Conservation (phyloP, 2,888 invertebrate genomes). For the Apoderus coryli region DNA sequence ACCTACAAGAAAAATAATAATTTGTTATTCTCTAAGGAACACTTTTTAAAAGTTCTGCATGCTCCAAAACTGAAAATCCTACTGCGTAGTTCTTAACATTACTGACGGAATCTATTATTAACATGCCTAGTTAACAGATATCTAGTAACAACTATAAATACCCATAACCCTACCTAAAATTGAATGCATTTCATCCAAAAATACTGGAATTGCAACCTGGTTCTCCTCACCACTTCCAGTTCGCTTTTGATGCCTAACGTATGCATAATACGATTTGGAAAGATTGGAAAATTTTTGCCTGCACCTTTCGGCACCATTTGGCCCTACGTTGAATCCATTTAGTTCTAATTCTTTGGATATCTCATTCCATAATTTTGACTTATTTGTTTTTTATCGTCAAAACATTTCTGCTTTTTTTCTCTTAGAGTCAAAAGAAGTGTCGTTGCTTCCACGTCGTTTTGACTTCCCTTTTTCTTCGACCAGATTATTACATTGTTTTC, state of each 20-base stretch:
- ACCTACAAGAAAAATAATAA: too few relatives aligned
- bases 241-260: constrained; percentile 3
- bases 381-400: neutral
- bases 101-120: constrained; percentile 1
- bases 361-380: constrained; percentile 1
- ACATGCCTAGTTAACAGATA: neutral
- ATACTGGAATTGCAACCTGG: neutral
- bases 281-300: constrained; percentile 3
- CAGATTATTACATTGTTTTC: constrained; percentile 1
- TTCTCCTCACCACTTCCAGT: constrained; percentile 1
- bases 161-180: constrained; percentile 1
- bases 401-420: neutral
- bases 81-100: too few relatives aligned
- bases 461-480: constrained; percentile 1
- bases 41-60: too few relatives aligned
- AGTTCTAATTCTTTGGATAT: neutral
- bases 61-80: too few relatives aligned
- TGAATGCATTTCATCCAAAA: constrained; percentile 1
- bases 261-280: constrained; percentile 1
- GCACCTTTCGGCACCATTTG: constrained; percentile 2
- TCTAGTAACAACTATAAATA: too few relatives aligned
- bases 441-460: constrained; percentile 2
- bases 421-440: constrained; percentile 1
- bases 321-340: constrained; percentile 3
- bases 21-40: too few relatives aligned